Percentiles rank a stretch among this genome's conserved stretches.
Evolutionary conservation across 2,888 invertebrate genomes (phyloP).

Genomic region (Tetranychus truncatus): DNA sequence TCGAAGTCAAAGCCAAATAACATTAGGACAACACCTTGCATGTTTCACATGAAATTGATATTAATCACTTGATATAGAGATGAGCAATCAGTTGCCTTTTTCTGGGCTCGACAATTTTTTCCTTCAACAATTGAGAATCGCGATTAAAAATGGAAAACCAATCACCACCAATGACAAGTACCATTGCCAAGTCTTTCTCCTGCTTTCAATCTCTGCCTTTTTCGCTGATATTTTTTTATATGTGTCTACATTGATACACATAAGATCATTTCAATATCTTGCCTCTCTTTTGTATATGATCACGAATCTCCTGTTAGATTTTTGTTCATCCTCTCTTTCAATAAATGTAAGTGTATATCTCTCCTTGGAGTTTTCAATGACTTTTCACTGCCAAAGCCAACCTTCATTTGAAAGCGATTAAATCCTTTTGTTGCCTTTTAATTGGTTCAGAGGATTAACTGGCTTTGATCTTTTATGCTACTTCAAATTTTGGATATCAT

Average conservation of each 20-base stretch:
- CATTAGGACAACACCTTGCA: background rate
- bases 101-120: background rate
- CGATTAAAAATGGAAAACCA: background rate
- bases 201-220: background rate
- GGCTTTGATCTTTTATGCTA: background rate
- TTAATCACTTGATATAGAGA: background rate
- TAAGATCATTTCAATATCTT: background rate
- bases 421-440: background rate
- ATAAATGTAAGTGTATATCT: background rate
- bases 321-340: constrained; percentile 6
- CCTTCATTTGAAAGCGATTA: background rate
- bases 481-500: background rate
- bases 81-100: background rate
- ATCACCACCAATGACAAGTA: background rate
- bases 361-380: background rate
- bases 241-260: too few relatives aligned
- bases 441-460: background rate
- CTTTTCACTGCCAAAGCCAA: background rate
- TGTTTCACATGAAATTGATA: background rate
- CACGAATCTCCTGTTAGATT: background rate
- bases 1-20: background rate
- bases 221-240: too few relatives aligned
- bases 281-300: background rate
- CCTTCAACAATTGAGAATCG: background rate
- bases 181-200: background rate